These are phyloP conservation scores for Drosophila nikananu DNA, from an alignment of 1,140 invertebrate species.

Conservation along the genomic window DNA sequence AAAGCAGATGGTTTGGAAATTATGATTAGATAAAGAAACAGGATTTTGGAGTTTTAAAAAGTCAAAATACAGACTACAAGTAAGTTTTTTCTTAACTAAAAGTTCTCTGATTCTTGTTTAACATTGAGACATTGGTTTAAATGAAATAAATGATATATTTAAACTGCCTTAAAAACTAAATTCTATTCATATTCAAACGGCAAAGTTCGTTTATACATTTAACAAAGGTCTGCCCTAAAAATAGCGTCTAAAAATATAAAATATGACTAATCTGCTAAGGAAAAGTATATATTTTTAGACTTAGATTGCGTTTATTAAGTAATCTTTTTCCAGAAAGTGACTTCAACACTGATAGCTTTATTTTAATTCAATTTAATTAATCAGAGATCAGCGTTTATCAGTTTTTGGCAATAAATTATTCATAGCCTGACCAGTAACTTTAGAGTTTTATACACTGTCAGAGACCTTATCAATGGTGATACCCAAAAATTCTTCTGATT, in stretches of 20 bases:
- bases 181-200: background rate
- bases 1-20: constrained; percentile 17
- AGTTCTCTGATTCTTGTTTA: background rate
- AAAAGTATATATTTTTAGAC: constrained; percentile 7
- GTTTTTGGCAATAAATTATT: constrained; percentile 23
- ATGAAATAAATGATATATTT: background rate
- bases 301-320: background rate
- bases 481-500: constrained; percentile 14
- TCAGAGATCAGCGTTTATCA: constrained; percentile 10
- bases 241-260: background rate
- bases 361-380: constrained; percentile 28
- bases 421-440: background rate
- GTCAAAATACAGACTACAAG: background rate
- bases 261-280: background rate
- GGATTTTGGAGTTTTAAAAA: background rate
- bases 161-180: background rate
- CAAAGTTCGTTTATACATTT: background rate
- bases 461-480: background rate
- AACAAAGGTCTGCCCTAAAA: background rate
- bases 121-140: too few species aligned
- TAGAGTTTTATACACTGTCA: background rate
- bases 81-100: background rate
- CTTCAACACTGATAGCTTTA: constrained; percentile 2
- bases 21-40: background rate
- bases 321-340: constrained; percentile 7